Percentiles rank a stretch among this genome's conserved stretches.
phyloP scores from a whole-genome alignment of 2,888 invertebrate genomes.

The Heteropelma amictum region DNA sequence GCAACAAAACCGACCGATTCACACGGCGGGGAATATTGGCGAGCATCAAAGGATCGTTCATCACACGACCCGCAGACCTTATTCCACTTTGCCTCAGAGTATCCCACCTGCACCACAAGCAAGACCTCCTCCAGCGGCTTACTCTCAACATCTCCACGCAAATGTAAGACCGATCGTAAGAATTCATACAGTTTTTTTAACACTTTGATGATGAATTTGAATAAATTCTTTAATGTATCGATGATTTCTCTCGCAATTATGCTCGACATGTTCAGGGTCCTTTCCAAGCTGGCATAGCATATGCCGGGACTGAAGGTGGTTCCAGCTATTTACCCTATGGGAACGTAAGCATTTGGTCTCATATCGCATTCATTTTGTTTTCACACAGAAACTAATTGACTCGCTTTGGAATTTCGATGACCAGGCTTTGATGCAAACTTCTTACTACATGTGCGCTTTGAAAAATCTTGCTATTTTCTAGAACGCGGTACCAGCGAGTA shows the following conservation, averaged over 20 bases:
- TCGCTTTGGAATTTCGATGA: not conserved
- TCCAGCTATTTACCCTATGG: slow-evolving; percentile 58
- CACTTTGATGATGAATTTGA: too few species aligned
- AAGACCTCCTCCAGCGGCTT: slow-evolving; percentile 20
- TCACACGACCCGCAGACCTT: slow-evolving; percentile 35
- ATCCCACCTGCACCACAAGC: slow-evolving; percentile 16
- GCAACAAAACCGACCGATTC: slow-evolving; percentile 9
- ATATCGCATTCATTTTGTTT: too few species aligned
- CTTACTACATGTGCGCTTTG: not conserved
- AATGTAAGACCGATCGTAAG: slow-evolving; percentile 15
- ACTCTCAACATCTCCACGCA: slow-evolving; percentile 13
- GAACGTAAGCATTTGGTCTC: slow-evolving; percentile 47
- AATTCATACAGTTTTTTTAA: not conserved
- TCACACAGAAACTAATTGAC: not conserved
- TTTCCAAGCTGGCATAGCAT: slow-evolving; percentile 46
- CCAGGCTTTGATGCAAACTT: not conserved
- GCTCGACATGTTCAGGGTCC: slow-evolving; percentile 42
- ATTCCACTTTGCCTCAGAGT: slow-evolving; percentile 36
- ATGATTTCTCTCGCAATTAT: too few species aligned
- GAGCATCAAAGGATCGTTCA: slow-evolving; percentile 32
- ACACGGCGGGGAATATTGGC: slow-evolving; percentile 12
- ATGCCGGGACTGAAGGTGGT: slow-evolving; percentile 36
- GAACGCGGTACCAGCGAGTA: slow-evolving; percentile 58
- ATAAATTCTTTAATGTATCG: too few species aligned
- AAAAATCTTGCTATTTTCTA: too few species aligned